phyloP scores from a whole-genome alignment of 2,888 invertebrate genomes.

The Orchesellides sinensis region DNA sequence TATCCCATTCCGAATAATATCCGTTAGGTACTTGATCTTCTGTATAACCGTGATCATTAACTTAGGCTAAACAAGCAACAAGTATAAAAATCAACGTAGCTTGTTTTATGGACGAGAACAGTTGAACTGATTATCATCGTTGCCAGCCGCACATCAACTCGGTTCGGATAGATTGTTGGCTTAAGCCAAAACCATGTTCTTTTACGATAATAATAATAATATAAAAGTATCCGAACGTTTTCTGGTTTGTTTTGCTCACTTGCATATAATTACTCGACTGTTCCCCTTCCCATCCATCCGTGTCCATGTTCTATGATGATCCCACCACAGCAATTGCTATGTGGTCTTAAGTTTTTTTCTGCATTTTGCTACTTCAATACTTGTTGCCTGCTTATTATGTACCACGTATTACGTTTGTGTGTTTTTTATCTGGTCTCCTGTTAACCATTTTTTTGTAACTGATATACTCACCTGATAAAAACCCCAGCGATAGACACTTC shows the following conservation, averaged over 20 bases:
- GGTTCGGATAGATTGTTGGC: conserved; percentile 6
- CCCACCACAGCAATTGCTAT: too few species aligned
- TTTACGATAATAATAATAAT: conserved; percentile 8
- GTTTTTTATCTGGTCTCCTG: too few species aligned
- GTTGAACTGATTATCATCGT: conserved; percentile 45
- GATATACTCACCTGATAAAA: conserved; percentile 34
- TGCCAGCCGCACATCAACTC: conserved; percentile 5
- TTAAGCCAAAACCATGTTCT: conserved; percentile 44
- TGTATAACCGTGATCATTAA: conserved; percentile 28
- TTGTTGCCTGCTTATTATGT: too few species aligned
- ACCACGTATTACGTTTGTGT: too few species aligned
- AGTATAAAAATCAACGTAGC: conserved; percentile 37
- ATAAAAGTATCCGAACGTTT: not conserved
- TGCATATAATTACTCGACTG: conserved; percentile 41
- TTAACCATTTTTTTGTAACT: conserved; percentile 15
- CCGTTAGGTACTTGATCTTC: not conserved
- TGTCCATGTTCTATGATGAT: not conserved
- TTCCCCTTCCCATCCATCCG: conserved; percentile 17
- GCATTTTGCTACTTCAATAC: too few species aligned
- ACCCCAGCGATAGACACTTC: too few species aligned
- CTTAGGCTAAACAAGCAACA: conserved; percentile 52
- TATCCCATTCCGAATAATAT: too few species aligned
- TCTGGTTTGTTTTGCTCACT: conserved; percentile 28
- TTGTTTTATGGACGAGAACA: conserved; percentile 20
- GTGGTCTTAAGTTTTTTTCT: too few species aligned